These are phyloP conservation scores for Olivierus martensii DNA, from an alignment of 1,140 invertebrate genomes.

Conservation along the genomic window DNA sequence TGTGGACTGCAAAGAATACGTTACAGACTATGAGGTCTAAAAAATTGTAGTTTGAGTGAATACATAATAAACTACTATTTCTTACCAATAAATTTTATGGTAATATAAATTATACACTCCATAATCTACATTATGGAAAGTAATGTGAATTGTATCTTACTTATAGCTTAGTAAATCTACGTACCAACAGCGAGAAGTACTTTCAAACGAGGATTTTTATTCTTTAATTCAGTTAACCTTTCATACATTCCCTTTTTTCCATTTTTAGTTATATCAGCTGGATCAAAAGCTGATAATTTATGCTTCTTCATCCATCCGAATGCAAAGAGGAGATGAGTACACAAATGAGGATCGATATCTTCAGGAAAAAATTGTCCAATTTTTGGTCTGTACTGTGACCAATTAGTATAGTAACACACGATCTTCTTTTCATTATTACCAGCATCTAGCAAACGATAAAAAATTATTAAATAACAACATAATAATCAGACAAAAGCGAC, in stretches of 20 bases:
- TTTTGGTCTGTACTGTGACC: conserved; percentile 88
- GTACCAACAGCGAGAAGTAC: conserved; percentile 76
- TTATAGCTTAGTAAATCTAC: conserved; percentile 25
- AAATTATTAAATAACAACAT: no score
- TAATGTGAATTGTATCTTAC: no score
- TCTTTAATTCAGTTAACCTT: conserved; percentile 62
- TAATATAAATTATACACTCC: no score
- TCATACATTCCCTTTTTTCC: conserved; percentile 80
- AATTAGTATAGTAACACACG: conserved; percentile 36
- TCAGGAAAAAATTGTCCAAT: conserved; percentile 85
- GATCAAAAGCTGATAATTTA: conserved; percentile 78
- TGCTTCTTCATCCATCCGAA: conserved; percentile 95
- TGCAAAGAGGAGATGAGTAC: conserved; percentile 89
- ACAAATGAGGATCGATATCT: conserved; percentile 85
- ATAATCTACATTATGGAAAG: no score
- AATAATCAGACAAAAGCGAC: no score
- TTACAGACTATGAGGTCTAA: no score
- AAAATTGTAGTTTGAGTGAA: no score
- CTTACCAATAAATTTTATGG: no score
- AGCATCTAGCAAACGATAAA: no score
- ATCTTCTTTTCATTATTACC: background rate
- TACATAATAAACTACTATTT: no score
- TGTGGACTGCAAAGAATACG: no score
- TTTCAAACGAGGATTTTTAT: conserved; percentile 77
- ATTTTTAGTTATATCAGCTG: conserved; percentile 81